Conservation (phyloP, 2,113 vertebrate species). For the Corapipo altera region DNA sequence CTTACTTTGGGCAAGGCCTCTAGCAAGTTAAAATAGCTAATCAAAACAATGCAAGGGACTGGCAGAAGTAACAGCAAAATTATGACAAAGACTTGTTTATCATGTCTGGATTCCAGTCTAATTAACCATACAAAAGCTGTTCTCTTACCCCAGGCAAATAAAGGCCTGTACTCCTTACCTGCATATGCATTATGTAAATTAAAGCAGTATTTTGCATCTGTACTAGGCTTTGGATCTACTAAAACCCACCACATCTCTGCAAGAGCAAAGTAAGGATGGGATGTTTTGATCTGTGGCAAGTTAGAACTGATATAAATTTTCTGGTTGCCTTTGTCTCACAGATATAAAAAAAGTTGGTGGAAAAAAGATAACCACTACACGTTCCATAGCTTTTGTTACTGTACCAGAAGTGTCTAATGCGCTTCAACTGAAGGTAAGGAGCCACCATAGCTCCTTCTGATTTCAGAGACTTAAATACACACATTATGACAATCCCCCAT, state of each 20-base stretch:
- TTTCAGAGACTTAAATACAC: neutral
- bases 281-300: neutral
- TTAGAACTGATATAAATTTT: neutral
- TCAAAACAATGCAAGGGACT: neutral
- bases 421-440: neutral
- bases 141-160: no score
- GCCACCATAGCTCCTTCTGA: neutral
- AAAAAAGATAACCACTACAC: neutral
- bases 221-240: neutral
- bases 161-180: neutral
- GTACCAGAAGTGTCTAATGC: neutral
- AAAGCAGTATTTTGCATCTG: neutral
- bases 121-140: neutral
- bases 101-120: neutral
- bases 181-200: neutral
- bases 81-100: neutral
- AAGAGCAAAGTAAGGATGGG: neutral
- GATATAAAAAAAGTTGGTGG: neutral
- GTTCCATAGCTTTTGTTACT: neutral
- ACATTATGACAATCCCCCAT: neutral
- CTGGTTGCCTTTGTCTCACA: neutral
- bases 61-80: neutral
- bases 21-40: neutral
- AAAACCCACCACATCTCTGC: neutral
- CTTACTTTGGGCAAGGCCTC: neutral